Conservation (phyloP, 1,140 invertebrate species). For the Hypothenemus hampei region DNA sequence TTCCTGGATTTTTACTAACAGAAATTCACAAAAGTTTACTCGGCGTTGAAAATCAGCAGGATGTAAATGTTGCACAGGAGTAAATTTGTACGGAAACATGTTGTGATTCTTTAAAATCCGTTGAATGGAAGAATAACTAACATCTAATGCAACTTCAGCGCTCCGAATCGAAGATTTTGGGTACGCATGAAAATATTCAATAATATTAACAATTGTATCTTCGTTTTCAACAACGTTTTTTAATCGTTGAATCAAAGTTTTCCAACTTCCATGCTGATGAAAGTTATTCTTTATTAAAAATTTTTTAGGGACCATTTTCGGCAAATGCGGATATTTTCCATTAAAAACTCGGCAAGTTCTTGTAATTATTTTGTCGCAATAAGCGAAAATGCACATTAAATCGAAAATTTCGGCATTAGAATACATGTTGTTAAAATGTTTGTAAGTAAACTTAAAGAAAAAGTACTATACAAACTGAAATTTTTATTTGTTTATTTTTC, state of each 20-base stretch:
- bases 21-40: not conserved
- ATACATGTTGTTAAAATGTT: too few species aligned
- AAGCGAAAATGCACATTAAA: too few species aligned
- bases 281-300: not conserved
- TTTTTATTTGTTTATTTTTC: too few species aligned
- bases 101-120: not conserved
- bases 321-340: not conserved
- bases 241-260: not conserved
- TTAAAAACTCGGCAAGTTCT: not conserved
- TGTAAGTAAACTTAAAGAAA: too few species aligned
- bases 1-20: not conserved
- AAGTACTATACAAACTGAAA: too few species aligned
- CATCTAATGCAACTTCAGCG: slow-evolving; percentile 1
- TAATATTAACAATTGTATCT: slow-evolving; percentile 4
- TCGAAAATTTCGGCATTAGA: too few species aligned
- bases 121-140: not conserved
- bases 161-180: slow-evolving; percentile 1
- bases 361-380: not conserved
- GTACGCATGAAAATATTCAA: slow-evolving; percentile 7
- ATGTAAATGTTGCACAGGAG: not conserved
- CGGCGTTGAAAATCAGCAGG: not conserved
- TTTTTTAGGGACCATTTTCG: not conserved
- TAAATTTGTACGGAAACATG: slow-evolving; percentile 2
- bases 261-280: not conserved
- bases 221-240: not conserved